phyloP scores from a whole-genome alignment of 37 sponge, comb jelly and placozoan species.

The Trichoplax adhaerens region DNA sequence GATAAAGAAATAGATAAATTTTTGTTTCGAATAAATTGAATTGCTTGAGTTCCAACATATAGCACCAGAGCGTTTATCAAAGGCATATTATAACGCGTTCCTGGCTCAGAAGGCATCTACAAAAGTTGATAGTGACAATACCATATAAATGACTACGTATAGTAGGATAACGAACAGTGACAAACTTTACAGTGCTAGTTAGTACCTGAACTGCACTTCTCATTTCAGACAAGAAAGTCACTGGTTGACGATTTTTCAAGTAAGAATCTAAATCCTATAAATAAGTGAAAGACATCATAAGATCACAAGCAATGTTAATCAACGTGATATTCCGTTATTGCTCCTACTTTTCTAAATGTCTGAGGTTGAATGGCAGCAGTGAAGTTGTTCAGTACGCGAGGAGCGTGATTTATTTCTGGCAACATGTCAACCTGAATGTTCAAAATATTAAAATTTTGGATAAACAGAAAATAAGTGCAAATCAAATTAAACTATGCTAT shows the following conservation, averaged over 20 bases:
- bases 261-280: constrained; percentile 73
- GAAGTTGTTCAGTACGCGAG: constrained; percentile 65
- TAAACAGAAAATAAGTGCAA: not conserved
- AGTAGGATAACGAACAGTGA: not conserved
- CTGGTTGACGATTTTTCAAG: constrained; percentile 69
- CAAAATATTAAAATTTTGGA: too few species aligned
- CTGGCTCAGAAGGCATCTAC: constrained; percentile 57
- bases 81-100: constrained; percentile 63
- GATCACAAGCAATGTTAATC: not conserved
- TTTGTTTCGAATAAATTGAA: constrained; percentile 59
- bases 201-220: constrained; percentile 52
- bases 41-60: constrained; percentile 86
- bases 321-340: not conserved
- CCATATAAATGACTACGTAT: not conserved
- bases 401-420: constrained; percentile 85
- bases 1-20: constrained; percentile 54
- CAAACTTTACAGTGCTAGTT: constrained; percentile 2
- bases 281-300: not conserved
- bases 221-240: constrained; percentile 72
- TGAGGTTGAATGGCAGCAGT: constrained; percentile 43
- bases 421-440: constrained; percentile 74
- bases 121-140: not conserved
- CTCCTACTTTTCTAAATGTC: constrained; percentile 58
- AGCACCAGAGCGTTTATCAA: constrained; percentile 91
- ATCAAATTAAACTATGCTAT: not conserved